Evolutionary conservation across 2,113 vertebrate species (phyloP), one percentile per base, ranked within the genome.

Genomic region (Lagopus leucura): DNA sequence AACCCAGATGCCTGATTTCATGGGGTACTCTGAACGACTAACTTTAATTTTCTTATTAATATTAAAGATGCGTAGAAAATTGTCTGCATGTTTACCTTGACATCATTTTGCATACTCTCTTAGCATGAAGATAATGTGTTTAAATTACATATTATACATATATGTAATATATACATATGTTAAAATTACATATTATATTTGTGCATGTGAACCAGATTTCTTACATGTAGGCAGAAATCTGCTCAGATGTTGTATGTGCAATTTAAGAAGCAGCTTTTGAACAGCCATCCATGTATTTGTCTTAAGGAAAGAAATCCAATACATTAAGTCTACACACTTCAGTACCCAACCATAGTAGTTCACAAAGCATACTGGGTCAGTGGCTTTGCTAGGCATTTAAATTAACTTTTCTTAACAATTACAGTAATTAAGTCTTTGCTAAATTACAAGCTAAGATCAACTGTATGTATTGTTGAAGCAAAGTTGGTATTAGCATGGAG

Each of bases 391-490:
- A 94, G 86, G 80, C 43, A 72, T 75, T 94, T 93, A 86, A 89
- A 94, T 95, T 95, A 94, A 93, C 61, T 94, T 94, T 88, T 91
- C 73, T 94, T 90, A 88, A 88, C 85, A 97, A 94, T 78, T 94
- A 88, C 65, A 54, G 85, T 92, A 92, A 96, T 94, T 95, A 94
- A 86, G 61, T 69, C 61, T 78, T 80, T 88, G 60, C 76, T 90
- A 91, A 96, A 94, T 90, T 94, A 95, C 96, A 94, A 97, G 95
- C 96, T 94, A 94, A 96, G 91, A 88, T 94, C 82, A 88, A 72
- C 80, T 96, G 69, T 66, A 83, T 88, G 57, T 55, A 70, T 88
- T 93, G 73, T 66, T 90, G 82, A 92, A 91, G 88, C 61, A 91
- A 65, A 88, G 58, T 27, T 69, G 11, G 19, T 88, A 81, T 88